Evolutionary conservation across 2,113 vertebrate species (phyloP).

Genomic region (Arothron firmamentum): DNA sequence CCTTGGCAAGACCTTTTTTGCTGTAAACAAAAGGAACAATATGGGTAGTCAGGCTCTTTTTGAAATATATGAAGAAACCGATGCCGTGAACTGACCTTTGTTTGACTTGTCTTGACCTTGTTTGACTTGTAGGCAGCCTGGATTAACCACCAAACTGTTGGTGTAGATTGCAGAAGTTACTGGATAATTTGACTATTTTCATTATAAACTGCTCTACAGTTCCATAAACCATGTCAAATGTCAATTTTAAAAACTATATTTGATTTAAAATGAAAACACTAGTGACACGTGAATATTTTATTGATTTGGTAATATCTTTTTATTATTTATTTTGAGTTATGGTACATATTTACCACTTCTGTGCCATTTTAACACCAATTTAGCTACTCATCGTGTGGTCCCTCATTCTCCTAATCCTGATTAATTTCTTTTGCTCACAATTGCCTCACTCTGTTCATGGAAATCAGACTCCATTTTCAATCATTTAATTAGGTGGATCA

Average conservation of each 20-base stretch:
- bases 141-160: slow-evolving; percentile 22
- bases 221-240: too few species aligned
- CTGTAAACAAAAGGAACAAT: slow-evolving; percentile 2
- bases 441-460: slow-evolving; percentile 1
- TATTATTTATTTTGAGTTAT: too few species aligned
- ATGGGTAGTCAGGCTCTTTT: neutral
- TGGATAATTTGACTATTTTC: slow-evolving; percentile 6
- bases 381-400: neutral
- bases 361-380: too few species aligned
- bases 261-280: too few species aligned
- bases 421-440: slow-evolving; percentile 30
- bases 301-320: too few species aligned
- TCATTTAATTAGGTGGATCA: slow-evolving; percentile 61
- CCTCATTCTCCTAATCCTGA: slow-evolving; percentile 39
- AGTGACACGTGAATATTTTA: too few species aligned
- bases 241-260: too few species aligned
- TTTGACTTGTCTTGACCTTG: slow-evolving; percentile 24
- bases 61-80: slow-evolving; percentile 14
- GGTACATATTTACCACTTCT: too few species aligned
- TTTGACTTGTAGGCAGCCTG: slow-evolving; percentile 2
- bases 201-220: too few species aligned
- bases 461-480: slow-evolving; percentile 59
- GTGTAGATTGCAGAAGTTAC: slow-evolving; percentile 26
- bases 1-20: neutral
- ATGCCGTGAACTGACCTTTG: slow-evolving; percentile 6